These are phyloP conservation scores for Drosophila lacertosa DNA, from an alignment of 1,140 invertebrate genomes.

Conservation along the genomic window DNA sequence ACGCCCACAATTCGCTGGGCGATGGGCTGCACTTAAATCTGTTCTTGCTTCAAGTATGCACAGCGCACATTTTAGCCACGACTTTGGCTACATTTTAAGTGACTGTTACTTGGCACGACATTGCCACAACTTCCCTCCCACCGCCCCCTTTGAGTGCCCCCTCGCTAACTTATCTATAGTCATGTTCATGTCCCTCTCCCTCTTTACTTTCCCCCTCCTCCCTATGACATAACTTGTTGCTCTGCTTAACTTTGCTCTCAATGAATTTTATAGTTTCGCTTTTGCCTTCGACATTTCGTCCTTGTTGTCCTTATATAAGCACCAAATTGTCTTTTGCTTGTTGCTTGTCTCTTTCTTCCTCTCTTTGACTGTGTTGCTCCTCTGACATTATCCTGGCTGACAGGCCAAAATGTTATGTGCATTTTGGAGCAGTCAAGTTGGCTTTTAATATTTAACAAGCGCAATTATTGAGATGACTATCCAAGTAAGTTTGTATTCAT, in stretches of 20 bases:
- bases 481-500: conserved; percentile 60
- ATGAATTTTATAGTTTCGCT: conserved; percentile 79
- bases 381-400: conserved; percentile 6
- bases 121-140: conserved; percentile 12
- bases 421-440: conserved; percentile 41
- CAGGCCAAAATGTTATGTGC: conserved; percentile 42
- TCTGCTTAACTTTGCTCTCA: conserved; percentile 77
- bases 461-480: conserved; percentile 68
- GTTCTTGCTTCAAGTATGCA: conserved; percentile 72
- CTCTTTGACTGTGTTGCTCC: neutral
- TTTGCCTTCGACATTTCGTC: conserved; percentile 42
- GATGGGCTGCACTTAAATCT: conserved; percentile 72
- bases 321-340: conserved; percentile 35
- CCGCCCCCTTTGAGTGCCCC: neutral
- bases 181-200: neutral
- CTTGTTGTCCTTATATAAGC: conserved; percentile 44
- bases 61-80: conserved; percentile 62
- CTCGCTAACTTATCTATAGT: conserved; percentile 4
- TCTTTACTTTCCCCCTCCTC: neutral
- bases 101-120: conserved; percentile 75
- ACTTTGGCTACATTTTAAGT: conserved; percentile 68
- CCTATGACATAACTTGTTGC: conserved; percentile 67
- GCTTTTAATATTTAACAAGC: conserved; percentile 71
- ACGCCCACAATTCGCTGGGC: conserved; percentile 21
- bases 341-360: conserved; percentile 29